Percentiles rank a stretch among this genome's conserved stretches.
Conservation (phyloP, 2,888 invertebrate species). For the Drosophila anomelani region DNA sequence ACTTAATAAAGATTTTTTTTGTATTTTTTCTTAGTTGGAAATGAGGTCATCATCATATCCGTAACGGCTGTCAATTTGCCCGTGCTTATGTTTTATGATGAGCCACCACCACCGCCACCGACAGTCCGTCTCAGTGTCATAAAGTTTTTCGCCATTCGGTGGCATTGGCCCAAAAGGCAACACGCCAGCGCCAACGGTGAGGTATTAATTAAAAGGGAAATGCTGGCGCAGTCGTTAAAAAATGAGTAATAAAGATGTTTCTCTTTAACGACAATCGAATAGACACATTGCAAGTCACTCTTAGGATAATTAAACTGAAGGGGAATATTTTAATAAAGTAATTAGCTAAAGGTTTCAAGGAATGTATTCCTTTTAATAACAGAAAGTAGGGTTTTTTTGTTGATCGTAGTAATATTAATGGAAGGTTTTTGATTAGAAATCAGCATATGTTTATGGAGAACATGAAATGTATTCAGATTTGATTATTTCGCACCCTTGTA, state of each 20-base stretch:
- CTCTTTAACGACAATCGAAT: slow-evolving; percentile 38
- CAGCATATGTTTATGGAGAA: not conserved
- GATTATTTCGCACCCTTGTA: not conserved
- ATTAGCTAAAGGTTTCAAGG: slow-evolving; percentile 5
- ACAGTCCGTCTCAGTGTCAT: slow-evolving; percentile 40
- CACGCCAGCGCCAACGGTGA: slow-evolving; percentile 23
- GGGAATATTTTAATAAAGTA: slow-evolving; percentile 10
- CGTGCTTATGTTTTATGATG: slow-evolving; percentile 35
- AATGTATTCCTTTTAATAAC: not conserved
- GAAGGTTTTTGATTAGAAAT: not conserved
- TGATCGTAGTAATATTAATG: not conserved
- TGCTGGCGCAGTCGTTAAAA: slow-evolving; percentile 41
- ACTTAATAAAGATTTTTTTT: slow-evolving; percentile 38
- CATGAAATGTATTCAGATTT: not conserved
- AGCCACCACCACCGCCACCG: not conserved
- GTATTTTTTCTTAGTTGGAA: slow-evolving; percentile 32
- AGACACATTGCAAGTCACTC: slow-evolving; percentile 35
- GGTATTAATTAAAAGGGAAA: slow-evolving; percentile 70
- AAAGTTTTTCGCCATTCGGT: slow-evolving; percentile 46
- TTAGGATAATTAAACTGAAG: slow-evolving; percentile 18
- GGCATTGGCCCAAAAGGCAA: slow-evolving; percentile 48
- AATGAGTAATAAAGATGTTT: slow-evolving; percentile 41
- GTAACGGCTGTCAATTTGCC: slow-evolving; percentile 54
- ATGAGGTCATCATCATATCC: slow-evolving; percentile 75
- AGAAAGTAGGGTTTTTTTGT: not conserved